Conservation (phyloP, 2,888 invertebrate genomes). For the Chloromyia formosa region DNA sequence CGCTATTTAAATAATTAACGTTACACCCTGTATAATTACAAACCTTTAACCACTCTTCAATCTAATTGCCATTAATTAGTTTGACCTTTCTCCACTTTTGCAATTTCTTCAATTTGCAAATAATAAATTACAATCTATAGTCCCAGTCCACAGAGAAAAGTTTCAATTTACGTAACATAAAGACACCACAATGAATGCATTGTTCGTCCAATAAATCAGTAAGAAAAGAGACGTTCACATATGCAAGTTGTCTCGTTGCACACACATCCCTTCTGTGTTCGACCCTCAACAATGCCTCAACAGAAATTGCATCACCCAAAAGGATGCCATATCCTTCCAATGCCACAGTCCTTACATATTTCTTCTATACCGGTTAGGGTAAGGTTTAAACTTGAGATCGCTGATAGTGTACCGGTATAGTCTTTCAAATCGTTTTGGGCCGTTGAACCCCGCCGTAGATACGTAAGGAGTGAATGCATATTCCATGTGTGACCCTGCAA, state of each 20-base stretch:
- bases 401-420: not conserved
- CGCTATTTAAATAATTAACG: too few relatives aligned
- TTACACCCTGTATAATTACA: too few relatives aligned
- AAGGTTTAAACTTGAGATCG: too few relatives aligned
- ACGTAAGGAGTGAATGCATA: not conserved
- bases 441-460: not conserved
- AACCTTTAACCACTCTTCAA: too few relatives aligned
- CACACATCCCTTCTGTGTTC: too few relatives aligned
- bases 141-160: constrained; percentile 1
- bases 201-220: not conserved
- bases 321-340: not conserved
- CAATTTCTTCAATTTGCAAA: constrained; percentile 1
- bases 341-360: too few relatives aligned
- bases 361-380: too few relatives aligned
- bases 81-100: not conserved
- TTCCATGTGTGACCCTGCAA: not conserved
- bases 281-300: too few relatives aligned
- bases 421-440: not conserved
- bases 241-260: too few relatives aligned
- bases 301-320: not conserved
- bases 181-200: constrained; percentile 7
- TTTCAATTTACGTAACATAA: constrained; percentile 21
- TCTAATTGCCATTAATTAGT: too few relatives aligned
- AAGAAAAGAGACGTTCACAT: too few relatives aligned
- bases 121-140: constrained; percentile 22